Percentiles rank a stretch among this genome's conserved stretches.
These are phyloP conservation scores for Eugnorisma glareosa DNA, from an alignment of 2,888 invertebrate species.

Conservation along the genomic window DNA sequence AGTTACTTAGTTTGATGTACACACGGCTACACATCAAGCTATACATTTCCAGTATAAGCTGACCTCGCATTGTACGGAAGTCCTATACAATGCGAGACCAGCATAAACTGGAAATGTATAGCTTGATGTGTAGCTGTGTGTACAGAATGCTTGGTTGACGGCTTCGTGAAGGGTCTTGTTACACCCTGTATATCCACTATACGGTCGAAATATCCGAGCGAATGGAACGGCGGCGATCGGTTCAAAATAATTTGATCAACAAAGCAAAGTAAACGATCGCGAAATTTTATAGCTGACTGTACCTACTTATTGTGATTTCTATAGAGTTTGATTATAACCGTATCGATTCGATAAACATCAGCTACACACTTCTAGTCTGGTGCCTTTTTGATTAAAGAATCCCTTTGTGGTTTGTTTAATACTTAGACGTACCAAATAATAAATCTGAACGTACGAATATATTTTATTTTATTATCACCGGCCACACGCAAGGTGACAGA, in stretches of 20 bases:
- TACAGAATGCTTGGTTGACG: too few species aligned
- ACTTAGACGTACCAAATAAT: background rate
- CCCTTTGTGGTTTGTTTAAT: background rate
- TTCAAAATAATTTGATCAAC: background rate
- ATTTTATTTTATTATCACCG: constrained; percentile 34
- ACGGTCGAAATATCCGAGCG: background rate
- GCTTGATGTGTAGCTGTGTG: too few species aligned
- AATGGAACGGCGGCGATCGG: background rate
- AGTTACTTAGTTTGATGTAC: too few species aligned
- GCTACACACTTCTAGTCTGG: background rate
- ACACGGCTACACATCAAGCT: too few species aligned
- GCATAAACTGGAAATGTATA: too few species aligned
- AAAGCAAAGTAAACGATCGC: background rate
- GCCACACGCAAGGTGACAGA: constrained; percentile 32
- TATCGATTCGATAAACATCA: background rate
- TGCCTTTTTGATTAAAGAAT: background rate
- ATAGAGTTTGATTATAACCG: background rate
- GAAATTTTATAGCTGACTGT: background rate
- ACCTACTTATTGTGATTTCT: background rate
- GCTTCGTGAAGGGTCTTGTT: too few species aligned
- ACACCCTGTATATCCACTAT: background rate
- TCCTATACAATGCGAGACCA: too few species aligned
- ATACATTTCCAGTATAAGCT: too few species aligned
- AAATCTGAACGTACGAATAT: constrained; percentile 9
- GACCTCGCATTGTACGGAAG: too few species aligned